A percentile compares a stretch with the other conserved stretches of the same genome.
These are phyloP conservation scores for Entomyzon cyanotis DNA, from an alignment of 2,113 vertebrate genomes.

Conservation along the genomic window DNA sequence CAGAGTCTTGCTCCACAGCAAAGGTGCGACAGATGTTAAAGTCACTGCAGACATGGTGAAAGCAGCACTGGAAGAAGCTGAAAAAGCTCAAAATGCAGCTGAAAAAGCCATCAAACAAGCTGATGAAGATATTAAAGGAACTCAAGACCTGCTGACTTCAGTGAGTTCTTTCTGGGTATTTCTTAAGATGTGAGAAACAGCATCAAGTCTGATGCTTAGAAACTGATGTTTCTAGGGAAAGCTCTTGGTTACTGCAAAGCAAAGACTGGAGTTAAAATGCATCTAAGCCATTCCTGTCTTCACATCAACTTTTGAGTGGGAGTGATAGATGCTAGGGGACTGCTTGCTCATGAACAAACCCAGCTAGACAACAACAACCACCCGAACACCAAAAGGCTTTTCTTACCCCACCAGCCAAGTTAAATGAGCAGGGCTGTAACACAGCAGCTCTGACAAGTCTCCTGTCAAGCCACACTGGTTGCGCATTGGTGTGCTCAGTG, in stretches of 20 bases:
- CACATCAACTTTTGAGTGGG: background rate
- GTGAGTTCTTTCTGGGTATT: conserved; percentile 70
- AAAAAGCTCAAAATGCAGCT: conserved; percentile 85
- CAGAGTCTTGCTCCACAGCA: conserved; percentile 69
- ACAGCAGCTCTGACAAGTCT: background rate
- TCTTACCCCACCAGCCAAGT: background rate
- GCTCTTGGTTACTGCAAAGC: background rate
- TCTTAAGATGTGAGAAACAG: background rate
- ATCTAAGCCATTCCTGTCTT: background rate
- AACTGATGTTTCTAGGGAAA: background rate
- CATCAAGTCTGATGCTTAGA: background rate
- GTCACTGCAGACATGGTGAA: conserved; percentile 86
- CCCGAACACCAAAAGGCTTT: background rate
- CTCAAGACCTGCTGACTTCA: conserved; percentile 86
- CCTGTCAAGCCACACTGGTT: background rate
- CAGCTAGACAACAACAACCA: background rate
- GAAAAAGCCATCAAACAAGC: conserved; percentile 89
- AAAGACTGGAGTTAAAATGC: background rate
- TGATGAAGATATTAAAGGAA: conserved; percentile 86
- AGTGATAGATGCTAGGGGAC: background rate
- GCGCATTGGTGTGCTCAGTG: background rate
- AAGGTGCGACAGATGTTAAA: conserved; percentile 85
- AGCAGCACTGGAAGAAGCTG: conserved; percentile 87
- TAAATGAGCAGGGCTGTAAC: background rate
- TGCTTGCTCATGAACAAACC: background rate